These are phyloP conservation scores for Heterodera filipjevi DNA, from an alignment of 2,888 invertebrate species.

Conservation along the genomic window DNA sequence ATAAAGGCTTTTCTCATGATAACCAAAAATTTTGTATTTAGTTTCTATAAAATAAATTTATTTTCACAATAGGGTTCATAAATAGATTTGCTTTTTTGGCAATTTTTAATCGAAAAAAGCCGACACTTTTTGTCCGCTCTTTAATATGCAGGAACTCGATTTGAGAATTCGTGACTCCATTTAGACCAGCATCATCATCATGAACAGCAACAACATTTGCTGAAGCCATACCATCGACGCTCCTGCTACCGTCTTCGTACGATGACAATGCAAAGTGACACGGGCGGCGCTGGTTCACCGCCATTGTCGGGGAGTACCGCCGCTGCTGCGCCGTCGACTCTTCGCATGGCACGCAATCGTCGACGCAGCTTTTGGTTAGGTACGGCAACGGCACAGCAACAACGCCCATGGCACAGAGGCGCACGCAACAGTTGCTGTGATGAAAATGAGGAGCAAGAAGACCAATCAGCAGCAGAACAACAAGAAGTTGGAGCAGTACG, in stretches of 20 bases:
- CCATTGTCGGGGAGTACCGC: background rate
- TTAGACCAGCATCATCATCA: background rate
- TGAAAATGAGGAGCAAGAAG: background rate
- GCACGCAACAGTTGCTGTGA: background rate
- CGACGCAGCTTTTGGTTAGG: background rate
- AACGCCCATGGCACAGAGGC: background rate
- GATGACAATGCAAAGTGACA: slow-evolving; percentile 9
- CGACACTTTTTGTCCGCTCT: too few relatives aligned
- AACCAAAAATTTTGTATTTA: too few relatives aligned
- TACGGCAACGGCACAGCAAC: background rate
- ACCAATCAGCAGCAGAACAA: background rate
- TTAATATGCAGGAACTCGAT: too few relatives aligned
- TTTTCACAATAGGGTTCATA: too few relatives aligned
- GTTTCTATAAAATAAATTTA: too few relatives aligned
- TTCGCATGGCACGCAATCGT: background rate
- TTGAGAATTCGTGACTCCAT: too few relatives aligned
- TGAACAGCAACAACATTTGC: background rate
- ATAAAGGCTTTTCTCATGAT: too few relatives aligned
- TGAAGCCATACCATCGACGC: too few relatives aligned
- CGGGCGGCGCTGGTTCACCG: background rate
- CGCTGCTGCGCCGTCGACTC: background rate
- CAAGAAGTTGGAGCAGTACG: background rate
- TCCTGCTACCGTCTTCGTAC: slow-evolving; percentile 4
- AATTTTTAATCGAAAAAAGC: too few relatives aligned
- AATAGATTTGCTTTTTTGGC: too few relatives aligned